Percentiles rank a stretch among this genome's conserved stretches.
phyloP scores from a whole-genome alignment of 2,113 vertebrate species.

The Falcunculus frontatus region DNA sequence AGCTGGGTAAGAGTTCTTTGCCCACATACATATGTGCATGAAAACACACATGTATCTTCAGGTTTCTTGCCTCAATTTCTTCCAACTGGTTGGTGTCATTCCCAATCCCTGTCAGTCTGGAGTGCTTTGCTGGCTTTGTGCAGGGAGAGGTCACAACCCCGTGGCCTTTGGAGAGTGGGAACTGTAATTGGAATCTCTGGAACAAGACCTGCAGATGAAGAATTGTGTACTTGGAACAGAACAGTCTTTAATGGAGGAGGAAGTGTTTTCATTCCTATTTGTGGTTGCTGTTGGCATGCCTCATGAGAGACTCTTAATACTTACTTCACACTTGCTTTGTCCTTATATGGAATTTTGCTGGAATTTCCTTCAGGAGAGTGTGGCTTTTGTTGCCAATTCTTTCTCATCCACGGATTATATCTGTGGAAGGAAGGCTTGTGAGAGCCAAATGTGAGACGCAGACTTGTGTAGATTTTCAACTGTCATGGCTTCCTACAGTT shows the following conservation, averaged over 20 bases:
- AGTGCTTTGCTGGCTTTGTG: background rate
- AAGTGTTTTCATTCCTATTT: background rate
- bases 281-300: background rate
- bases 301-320: background rate
- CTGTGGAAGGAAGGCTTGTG: background rate
- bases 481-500: background rate
- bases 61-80: background rate
- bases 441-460: background rate
- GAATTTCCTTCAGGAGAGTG: background rate
- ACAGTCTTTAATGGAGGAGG: background rate
- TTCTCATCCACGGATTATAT: background rate
- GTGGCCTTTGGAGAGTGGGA: background rate
- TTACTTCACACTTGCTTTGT: background rate
- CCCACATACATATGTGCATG: fast-evolving
- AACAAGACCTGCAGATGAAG: background rate
- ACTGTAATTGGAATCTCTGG: background rate
- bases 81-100: background rate
- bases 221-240: background rate
- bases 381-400: background rate
- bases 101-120: background rate
- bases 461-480: background rate
- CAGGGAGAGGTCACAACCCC: background rate
- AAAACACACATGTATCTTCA: fast-evolving
- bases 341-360: background rate
- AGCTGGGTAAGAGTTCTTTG: constrained; percentile 79